A percentile compares a stretch with the other conserved stretches of the same genome.
These are phyloP conservation scores for Agrotis ipsilon DNA, from an alignment of 2,888 invertebrate genomes.

Conservation along the genomic window DNA sequence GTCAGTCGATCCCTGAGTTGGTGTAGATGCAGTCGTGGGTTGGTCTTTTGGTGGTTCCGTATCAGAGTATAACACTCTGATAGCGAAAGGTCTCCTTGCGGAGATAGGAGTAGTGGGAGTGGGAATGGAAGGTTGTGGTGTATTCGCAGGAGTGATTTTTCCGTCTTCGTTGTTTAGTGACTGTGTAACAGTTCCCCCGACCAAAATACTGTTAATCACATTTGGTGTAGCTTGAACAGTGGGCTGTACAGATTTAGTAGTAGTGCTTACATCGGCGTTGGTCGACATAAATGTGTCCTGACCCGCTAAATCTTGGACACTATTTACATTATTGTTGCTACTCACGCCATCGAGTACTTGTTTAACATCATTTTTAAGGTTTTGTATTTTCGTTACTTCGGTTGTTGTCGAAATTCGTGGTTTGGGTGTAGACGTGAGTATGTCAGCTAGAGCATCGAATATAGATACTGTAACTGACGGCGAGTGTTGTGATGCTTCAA, in stretches of 20 bases:
- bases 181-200: slow-evolving; percentile 84
- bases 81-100: slow-evolving; percentile 89
- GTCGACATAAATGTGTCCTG: slow-evolving; percentile 79
- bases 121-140: slow-evolving; percentile 74
- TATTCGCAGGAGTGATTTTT: slow-evolving; percentile 79
- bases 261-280: slow-evolving; percentile 82
- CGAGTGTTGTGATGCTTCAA: slow-evolving; percentile 91
- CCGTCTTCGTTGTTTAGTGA: slow-evolving; percentile 80
- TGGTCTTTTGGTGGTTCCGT: slow-evolving; percentile 85
- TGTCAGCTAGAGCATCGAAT: slow-evolving; percentile 91
- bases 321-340: slow-evolving; percentile 89
- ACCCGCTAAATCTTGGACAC: slow-evolving; percentile 79
- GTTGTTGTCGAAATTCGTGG: slow-evolving; percentile 85
- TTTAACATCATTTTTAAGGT: slow-evolving; percentile 81
- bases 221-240: slow-evolving; percentile 84
- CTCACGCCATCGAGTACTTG: slow-evolving; percentile 89
- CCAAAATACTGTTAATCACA: slow-evolving; percentile 88
- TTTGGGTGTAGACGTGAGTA: slow-evolving; percentile 90
- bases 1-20: slow-evolving; percentile 85
- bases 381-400: slow-evolving; percentile 83
- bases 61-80: slow-evolving; percentile 87
- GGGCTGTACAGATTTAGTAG: slow-evolving; percentile 89
- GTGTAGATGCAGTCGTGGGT: slow-evolving; percentile 82
- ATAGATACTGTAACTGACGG: slow-evolving; percentile 91
- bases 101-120: slow-evolving; percentile 83